These are phyloP conservation scores for Papilio demoleus DNA, from an alignment of 2,888 invertebrate species.

Conservation along the genomic window DNA sequence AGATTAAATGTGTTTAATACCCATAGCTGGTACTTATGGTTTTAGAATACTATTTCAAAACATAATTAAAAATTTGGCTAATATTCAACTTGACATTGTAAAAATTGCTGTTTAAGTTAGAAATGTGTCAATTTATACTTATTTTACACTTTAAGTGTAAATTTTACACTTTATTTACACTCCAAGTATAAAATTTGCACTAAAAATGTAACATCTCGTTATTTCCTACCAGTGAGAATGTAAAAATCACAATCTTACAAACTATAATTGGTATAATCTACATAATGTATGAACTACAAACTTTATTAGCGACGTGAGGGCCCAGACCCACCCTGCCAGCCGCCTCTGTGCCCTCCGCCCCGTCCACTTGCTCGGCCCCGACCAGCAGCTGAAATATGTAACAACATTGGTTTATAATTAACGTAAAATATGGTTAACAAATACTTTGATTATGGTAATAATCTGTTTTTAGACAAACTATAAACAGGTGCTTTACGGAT, in stretches of 20 bases:
- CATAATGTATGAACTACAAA: conserved; percentile 31
- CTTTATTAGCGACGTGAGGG: conserved; percentile 69
- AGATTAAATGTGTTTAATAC: too few relatives aligned
- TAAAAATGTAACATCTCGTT: too few relatives aligned
- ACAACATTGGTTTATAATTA: not conserved
- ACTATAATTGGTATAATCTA: conserved; percentile 32
- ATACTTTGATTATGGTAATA: too few relatives aligned
- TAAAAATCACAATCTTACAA: conserved; percentile 32
- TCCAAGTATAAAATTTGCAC: not conserved
- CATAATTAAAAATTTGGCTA: not conserved
- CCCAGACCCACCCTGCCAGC: conserved; percentile 87
- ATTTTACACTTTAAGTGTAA: not conserved
- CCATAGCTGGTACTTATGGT: too few relatives aligned
- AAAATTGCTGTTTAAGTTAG: too few relatives aligned
- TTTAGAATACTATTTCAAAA: too few relatives aligned
- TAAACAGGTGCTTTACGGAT: too few relatives aligned
- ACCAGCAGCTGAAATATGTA: conserved; percentile 81
- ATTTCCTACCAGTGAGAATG: conserved; percentile 4
- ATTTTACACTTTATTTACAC: not conserved
- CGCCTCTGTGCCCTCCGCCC: conserved; percentile 82
- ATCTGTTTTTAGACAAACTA: too few relatives aligned
- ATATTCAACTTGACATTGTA: not conserved
- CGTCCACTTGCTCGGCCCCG: conserved; percentile 80
- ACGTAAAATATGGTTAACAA: too few relatives aligned
- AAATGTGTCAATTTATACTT: too few relatives aligned